Evolutionary conservation across 2,797 vertebrate species (phyloP).

Genomic region (Lutjanus argentimaculatus): DNA sequence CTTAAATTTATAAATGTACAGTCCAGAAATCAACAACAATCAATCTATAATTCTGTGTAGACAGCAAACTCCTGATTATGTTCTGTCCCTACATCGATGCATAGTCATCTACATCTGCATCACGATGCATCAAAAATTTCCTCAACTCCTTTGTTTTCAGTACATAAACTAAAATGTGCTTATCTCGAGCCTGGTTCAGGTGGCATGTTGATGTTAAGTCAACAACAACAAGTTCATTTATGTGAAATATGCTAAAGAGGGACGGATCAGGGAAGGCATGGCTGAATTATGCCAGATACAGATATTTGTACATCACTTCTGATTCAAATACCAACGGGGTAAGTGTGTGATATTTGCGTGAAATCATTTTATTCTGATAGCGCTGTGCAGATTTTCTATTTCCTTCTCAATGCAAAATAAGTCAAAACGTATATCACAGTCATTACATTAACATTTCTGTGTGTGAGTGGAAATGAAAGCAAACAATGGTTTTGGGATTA

Average conservation of each 20-base stretch:
- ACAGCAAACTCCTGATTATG: too few relatives aligned
- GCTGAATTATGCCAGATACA: not conserved
- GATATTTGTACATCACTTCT: not conserved
- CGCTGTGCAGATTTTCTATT: slow-evolving; percentile 1
- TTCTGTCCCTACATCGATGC: too few relatives aligned
- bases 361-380: slow-evolving; percentile 17
- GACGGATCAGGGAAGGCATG: not conserved
- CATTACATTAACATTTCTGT: slow-evolving; percentile 17
- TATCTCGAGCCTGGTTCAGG: not conserved
- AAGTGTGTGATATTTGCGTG: slow-evolving; percentile 8
- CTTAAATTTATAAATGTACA: too few relatives aligned
- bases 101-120: too few relatives aligned
- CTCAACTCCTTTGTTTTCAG: too few relatives aligned
- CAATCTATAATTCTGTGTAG: too few relatives aligned
- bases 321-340: slow-evolving; percentile 9
- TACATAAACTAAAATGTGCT: not conserved
- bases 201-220: not conserved
- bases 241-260: not conserved
- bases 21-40: too few relatives aligned
- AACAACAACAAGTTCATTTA: not conserved
- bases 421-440: slow-evolving; percentile 25
- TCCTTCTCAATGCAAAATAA: not conserved
- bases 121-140: too few relatives aligned
- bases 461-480: slow-evolving; percentile 27
- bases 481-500: slow-evolving; percentile 50